Evolutionary conservation across 35 echinoderm and acorn worm species (phyloP), one percentile per base, ranked within the genome.

Genomic region (Antedon bifida): DNA sequence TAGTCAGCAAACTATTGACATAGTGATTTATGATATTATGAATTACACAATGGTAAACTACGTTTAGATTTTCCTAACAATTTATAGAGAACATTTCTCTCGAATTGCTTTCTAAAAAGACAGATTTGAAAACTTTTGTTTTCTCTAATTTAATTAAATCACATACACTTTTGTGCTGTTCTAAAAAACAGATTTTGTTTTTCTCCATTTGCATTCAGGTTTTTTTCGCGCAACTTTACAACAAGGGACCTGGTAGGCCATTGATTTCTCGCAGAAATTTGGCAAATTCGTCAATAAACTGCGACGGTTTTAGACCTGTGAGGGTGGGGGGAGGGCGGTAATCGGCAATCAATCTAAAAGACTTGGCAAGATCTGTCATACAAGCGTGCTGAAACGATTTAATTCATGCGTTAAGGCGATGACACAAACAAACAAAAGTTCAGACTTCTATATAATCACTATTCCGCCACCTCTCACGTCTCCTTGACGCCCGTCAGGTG

Each of bases 121-220:
- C 39, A 44, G 39, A 5, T 44, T 44, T 44, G 16, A 44, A 44
- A 44, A 44, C 39, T 44, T 44, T 44, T 8, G 39, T 44, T 44
- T 44, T 44, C 39, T 44, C 39, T 44, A 44, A 8, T 44, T 44
- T 44, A 16, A 16, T 44, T 8, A 8, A 83, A 44, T 44, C 39
- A 44, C 39, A 44, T 5, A 44, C 39, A 44, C 39, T 8, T 16
- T 44, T 44, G 39, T 44, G 39, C 39, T 44, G 39, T 16, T 44
- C 39, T 91, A 77, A n/a, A 91, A 73, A 30, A 82, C 28, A 34
- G 86, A 46, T 77, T 39, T 83, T 28, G n/a, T n/a, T n/a, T n/a
- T n/a, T n/a, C n/a, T n/a, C n/a, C n/a, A n/a, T n/a, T n/a, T n/a
- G n/a, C n/a, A n/a, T n/a, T n/a, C n/a, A n/a, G n/a, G n/a, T n/a